A percentile compares a stretch with the other conserved stretches of the same genome.
These are phyloP conservation scores for Ammodytes dubius DNA, from an alignment of 2,113 vertebrate species.

Conservation along the genomic window DNA sequence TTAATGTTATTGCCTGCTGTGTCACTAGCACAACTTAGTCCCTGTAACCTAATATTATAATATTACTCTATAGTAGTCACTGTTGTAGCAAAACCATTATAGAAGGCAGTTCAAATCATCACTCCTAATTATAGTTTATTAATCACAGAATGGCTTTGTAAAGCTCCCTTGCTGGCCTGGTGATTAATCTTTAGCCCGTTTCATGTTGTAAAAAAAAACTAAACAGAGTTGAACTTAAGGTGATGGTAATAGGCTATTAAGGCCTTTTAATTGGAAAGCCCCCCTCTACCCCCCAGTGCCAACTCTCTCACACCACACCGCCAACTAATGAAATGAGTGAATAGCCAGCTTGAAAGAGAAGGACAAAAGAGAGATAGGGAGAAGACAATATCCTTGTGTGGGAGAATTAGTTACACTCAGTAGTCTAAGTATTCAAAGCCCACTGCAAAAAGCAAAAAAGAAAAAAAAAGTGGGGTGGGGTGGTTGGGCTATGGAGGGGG, in stretches of 20 bases:
- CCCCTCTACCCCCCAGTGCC: not conserved
- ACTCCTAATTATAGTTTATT: conserved; percentile 49
- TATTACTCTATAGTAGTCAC: not conserved
- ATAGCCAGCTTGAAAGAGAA: conserved; percentile 75
- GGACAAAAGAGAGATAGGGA: conserved; percentile 80
- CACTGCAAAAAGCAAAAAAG: conserved; percentile 38
- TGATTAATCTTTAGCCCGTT: conserved; percentile 56
- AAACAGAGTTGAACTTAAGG: conserved; percentile 65
- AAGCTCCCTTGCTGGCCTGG: conserved; percentile 30
- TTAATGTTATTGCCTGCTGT: too few relatives aligned
- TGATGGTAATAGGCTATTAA: conserved; percentile 83
- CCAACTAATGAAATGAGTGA: conserved; percentile 82
- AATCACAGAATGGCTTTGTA: conserved; percentile 37
- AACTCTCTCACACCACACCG: conserved; percentile 62
- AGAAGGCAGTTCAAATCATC: conserved; percentile 15
- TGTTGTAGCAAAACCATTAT: not conserved
- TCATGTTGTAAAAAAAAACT: conserved; percentile 56
- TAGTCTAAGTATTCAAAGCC: conserved; percentile 85
- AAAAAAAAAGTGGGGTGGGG: not conserved
- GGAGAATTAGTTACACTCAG: conserved; percentile 88
- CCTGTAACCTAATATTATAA: not conserved
- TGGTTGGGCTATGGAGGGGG: conserved; percentile 51
- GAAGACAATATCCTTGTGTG: conserved; percentile 87
- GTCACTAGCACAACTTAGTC: not conserved
- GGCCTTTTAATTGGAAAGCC: conserved; percentile 76